Percentiles rank a stretch among this genome's conserved stretches.
Evolutionary conservation across 2,888 invertebrate species (phyloP).

Genomic region (Nasonovia ribisnigri): DNA sequence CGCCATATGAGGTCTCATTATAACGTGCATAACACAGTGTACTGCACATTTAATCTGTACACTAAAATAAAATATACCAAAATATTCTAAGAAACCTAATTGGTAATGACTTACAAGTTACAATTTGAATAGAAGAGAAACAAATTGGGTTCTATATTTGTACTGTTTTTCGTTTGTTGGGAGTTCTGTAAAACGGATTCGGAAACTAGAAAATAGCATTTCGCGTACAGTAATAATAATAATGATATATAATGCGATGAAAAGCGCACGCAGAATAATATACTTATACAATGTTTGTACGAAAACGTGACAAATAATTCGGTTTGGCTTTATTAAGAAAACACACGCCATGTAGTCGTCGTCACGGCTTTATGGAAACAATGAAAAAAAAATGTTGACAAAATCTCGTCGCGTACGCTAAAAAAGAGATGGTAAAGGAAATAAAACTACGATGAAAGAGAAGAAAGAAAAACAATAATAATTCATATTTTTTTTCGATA

Average conservation of each 20-base stretch:
- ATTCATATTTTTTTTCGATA: slow-evolving; percentile 49
- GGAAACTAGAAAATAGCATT: slow-evolving; percentile 40
- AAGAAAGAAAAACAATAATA: slow-evolving; percentile 49
- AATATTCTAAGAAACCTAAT: background rate
- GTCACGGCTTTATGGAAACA: background rate
- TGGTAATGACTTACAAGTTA: background rate
- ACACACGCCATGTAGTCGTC: background rate
- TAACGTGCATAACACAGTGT: background rate
- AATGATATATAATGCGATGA: background rate
- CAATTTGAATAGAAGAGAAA: background rate
- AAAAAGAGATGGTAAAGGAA: background rate
- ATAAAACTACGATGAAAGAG: background rate
- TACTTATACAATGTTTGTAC: background rate
- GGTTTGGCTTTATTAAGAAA: slow-evolving; percentile 36
- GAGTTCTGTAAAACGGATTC: background rate
- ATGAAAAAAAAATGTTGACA: slow-evolving; percentile 12
- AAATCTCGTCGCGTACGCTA: background rate
- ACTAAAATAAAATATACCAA: background rate
- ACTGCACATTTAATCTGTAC: background rate
- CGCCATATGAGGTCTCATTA: background rate
- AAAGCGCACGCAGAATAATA: slow-evolving; percentile 9
- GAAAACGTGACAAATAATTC: slow-evolving; percentile 48
- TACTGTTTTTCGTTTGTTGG: background rate
- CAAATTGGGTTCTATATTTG: background rate
- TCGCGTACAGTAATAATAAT: background rate